A percentile compares a stretch with the other conserved stretches of the same genome.
Evolutionary conservation across 2,113 vertebrate species (phyloP).

Genomic region (Percina caprodes): DNA sequence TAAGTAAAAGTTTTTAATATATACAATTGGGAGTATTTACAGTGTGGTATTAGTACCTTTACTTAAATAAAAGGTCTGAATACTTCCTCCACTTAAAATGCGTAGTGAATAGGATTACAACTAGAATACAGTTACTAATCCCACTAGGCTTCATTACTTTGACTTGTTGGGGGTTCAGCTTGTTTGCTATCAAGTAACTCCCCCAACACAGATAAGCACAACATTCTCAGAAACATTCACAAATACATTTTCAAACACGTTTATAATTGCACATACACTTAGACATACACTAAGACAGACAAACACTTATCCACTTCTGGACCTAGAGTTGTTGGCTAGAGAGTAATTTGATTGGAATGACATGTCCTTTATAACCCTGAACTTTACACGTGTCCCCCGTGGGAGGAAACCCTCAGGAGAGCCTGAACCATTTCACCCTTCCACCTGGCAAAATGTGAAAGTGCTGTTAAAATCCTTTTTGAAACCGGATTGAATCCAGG

Average conservation of each 20-base stretch:
- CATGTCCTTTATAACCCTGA: constrained; percentile 32
- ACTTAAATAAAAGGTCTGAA: too few relatives aligned
- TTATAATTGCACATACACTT: neutral
- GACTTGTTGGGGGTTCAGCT: neutral
- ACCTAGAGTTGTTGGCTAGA: constrained; percentile 24
- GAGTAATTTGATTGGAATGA: constrained; percentile 32
- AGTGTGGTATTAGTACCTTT: too few relatives aligned
- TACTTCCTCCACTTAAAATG: neutral
- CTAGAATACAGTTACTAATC: neutral
- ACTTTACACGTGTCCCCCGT: constrained; percentile 31
- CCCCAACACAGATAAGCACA: neutral
- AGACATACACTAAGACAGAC: neutral
- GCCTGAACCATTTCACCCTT: constrained; percentile 17
- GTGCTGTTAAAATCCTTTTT: constrained; percentile 13
- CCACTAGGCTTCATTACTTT: neutral
- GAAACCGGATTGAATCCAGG: constrained; percentile 10
- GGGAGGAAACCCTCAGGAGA: constrained; percentile 5
- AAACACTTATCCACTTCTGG: neutral
- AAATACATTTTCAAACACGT: neutral
- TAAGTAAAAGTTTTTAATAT: neutral
- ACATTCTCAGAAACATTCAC: neutral
- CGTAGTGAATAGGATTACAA: neutral
- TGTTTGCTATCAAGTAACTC: neutral
- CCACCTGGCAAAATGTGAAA: constrained; percentile 15
- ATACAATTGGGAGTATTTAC: too few relatives aligned